Evolutionary conservation across 1,140 invertebrate species (phyloP).

Genomic region (Parasteatoda tepidariorum): DNA sequence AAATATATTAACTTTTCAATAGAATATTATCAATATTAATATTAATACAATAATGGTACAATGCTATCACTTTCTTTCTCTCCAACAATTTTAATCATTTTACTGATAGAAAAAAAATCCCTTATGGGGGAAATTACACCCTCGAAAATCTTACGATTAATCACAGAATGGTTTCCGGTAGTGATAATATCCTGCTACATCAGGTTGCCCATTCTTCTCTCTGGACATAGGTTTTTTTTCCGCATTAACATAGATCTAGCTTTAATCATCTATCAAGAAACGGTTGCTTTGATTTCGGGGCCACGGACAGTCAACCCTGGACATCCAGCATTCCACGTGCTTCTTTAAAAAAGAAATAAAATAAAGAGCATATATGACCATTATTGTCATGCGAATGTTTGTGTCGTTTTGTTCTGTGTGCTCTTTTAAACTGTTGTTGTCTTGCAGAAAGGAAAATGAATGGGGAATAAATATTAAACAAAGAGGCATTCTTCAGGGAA

Average conservation of each 20-base stretch:
- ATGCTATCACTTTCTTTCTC: too few species aligned
- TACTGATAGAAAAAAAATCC: neutral
- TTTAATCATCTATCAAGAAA: neutral
- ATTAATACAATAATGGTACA: too few species aligned
- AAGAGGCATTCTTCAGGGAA: too few species aligned
- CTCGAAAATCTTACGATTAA: neutral
- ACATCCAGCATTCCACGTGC: neutral
- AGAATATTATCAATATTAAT: too few species aligned
- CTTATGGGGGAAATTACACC: neutral
- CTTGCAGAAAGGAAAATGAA: too few species aligned
- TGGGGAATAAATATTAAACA: too few species aligned
- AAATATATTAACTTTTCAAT: too few species aligned
- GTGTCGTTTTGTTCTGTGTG: neutral
- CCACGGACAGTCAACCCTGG: neutral
- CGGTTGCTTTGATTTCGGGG: neutral
- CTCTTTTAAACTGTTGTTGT: too few species aligned
- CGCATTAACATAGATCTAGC: neutral
- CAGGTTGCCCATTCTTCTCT: neutral
- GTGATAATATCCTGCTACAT: neutral
- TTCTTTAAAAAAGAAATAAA: too few species aligned
- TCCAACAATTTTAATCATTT: too few species aligned
- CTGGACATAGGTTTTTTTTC: neutral
- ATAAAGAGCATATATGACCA: neutral
- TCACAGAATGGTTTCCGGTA: neutral
- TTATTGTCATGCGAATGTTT: neutral